A percentile compares a stretch with the other conserved stretches of the same genome.
These are phyloP conservation scores for Boloria euphrosyne DNA, from an alignment of 2,888 invertebrate species.

Conservation along the genomic window DNA sequence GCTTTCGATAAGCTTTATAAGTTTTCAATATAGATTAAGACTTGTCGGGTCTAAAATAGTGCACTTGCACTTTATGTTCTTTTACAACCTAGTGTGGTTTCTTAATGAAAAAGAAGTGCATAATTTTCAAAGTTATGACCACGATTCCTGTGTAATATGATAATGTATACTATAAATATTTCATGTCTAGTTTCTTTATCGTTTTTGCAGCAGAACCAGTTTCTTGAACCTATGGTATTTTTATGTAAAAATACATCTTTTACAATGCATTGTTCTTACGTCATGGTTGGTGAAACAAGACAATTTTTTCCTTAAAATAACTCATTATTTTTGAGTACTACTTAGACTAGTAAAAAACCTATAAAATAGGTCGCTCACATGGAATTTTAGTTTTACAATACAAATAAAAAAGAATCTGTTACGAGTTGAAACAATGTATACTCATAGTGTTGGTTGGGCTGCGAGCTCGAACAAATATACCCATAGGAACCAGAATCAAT, in stretches of 20 bases:
- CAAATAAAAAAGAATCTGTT: constrained; percentile 17
- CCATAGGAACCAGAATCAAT: constrained; percentile 38
- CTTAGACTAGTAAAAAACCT: background rate
- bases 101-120: constrained; percentile 76
- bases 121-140: constrained; percentile 78
- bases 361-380: background rate
- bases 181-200: constrained; percentile 73
- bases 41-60: constrained; percentile 2
- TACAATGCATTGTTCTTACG: constrained; percentile 55
- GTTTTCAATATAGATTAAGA: constrained; percentile 44
- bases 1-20: constrained; percentile 38
- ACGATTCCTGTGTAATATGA: constrained; percentile 80
- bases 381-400: background rate
- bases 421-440: constrained; percentile 33
- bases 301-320: constrained; percentile 26
- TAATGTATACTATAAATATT: constrained; percentile 79
- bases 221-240: constrained; percentile 57
- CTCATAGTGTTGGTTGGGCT: constrained; percentile 25
- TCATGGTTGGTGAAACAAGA: constrained; percentile 45
- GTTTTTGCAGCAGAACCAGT: constrained; percentile 75
- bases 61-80: constrained; percentile 18
- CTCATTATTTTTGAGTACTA: constrained; percentile 1
- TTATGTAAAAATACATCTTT: constrained; percentile 60
- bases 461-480: constrained; percentile 38
- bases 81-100: constrained; percentile 48